Percentiles rank a stretch among this genome's conserved stretches.
These are phyloP conservation scores for Cheilinus undulatus DNA, from an alignment of 2,113 vertebrate species.

Conservation along the genomic window DNA sequence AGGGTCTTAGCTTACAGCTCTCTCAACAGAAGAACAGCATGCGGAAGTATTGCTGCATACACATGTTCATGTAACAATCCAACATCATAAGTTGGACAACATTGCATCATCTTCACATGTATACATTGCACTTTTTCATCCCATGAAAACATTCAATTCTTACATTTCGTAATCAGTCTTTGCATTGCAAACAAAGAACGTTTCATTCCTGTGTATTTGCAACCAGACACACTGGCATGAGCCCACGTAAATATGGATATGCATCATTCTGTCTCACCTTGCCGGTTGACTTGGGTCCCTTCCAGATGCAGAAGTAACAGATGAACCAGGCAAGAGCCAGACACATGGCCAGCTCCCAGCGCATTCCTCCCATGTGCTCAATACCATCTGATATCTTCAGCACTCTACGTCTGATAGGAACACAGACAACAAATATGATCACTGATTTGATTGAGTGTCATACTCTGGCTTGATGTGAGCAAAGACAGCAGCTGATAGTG, in stretches of 20 bases:
- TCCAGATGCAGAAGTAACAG: conserved; percentile 99
- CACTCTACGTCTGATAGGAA: conserved; percentile 88
- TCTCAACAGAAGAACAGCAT: background rate
- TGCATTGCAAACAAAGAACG: background rate
- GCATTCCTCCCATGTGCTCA: conserved; percentile 92
- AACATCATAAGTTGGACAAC: background rate
- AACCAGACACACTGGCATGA: background rate
- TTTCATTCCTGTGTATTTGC: too few relatives aligned
- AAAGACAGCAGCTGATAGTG: background rate
- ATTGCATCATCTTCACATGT: background rate
- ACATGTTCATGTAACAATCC: background rate
- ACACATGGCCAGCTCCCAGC: conserved; percentile 96
- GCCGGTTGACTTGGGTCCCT: conserved; percentile 98
- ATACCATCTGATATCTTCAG: conserved; percentile 95
- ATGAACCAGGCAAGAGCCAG: conserved; percentile 96
- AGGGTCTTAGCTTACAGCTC: conserved; percentile 6
- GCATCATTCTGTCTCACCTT: conserved; percentile 86
- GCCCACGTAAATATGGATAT: conserved; percentile 15
- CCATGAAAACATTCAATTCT: background rate
- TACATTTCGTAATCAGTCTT: background rate
- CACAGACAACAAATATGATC: conserved; percentile 26
- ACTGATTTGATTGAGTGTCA: background rate
- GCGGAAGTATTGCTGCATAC: background rate
- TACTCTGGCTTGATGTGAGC: background rate
- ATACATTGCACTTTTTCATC: background rate